These are phyloP conservation scores for Mimumesa dahlbomi DNA, from an alignment of 2,888 invertebrate species.

Conservation along the genomic window DNA sequence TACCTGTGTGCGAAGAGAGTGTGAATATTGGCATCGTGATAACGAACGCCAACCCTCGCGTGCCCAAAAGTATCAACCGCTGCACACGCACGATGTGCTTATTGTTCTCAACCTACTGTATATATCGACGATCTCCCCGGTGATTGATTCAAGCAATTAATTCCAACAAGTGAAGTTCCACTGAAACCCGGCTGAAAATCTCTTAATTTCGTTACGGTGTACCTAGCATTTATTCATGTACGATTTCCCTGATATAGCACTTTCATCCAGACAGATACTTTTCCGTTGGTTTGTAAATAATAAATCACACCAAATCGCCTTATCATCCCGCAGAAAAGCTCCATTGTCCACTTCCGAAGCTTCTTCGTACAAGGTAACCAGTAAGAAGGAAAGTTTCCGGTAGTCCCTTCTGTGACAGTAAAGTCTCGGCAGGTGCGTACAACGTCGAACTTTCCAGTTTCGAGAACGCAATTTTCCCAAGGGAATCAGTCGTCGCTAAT, in stretches of 20 bases:
- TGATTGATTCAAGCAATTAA: constrained; percentile 44
- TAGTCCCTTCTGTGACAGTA: neutral
- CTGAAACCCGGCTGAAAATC: constrained; percentile 31
- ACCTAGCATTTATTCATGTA: neutral
- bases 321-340: constrained; percentile 19
- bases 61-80: constrained; percentile 36
- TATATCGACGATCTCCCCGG: constrained; percentile 36
- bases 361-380: neutral
- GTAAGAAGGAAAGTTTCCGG: constrained; percentile 32
- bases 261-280: neutral
- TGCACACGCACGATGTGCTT: neutral
- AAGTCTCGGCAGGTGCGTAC: constrained; percentile 23
- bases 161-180: constrained; percentile 20
- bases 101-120: neutral
- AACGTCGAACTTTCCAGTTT: constrained; percentile 51
- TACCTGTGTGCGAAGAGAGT: constrained; percentile 46
- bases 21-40: constrained; percentile 53
- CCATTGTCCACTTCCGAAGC: constrained; percentile 13
- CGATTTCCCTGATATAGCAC: neutral
- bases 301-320: constrained; percentile 40
- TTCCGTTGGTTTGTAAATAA: constrained; percentile 34
- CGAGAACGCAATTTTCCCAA: constrained; percentile 56
- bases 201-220: neutral
- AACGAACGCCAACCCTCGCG: constrained; percentile 43
- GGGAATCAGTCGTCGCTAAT: constrained; percentile 58